Evolutionary conservation across 2,113 vertebrate genomes (phyloP).

Genomic region (Hyla sarda): DNA sequence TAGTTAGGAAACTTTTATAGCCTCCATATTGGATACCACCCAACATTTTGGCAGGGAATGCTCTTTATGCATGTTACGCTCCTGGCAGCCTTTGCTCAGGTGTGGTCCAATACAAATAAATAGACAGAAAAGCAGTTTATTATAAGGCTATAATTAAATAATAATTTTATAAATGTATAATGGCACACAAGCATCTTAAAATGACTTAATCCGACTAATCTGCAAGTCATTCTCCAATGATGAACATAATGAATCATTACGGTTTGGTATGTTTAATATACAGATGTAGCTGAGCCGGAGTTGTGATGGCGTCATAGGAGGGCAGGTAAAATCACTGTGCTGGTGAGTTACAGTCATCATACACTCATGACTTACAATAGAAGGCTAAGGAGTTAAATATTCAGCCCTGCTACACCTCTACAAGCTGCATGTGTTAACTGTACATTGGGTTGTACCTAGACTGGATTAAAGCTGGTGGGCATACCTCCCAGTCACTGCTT

Average conservation of each 20-base stretch:
- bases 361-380: no score
- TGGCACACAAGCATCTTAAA: background rate
- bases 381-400: no score
- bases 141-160: background rate
- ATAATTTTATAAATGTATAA: background rate
- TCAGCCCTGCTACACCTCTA: no score
- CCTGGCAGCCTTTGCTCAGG: background rate
- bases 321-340: background rate
- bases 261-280: background rate
- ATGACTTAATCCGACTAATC: background rate
- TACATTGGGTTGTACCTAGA: no score
- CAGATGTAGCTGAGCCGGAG: background rate
- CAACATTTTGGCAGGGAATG: background rate
- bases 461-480: no score
- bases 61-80: background rate
- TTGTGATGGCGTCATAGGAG: background rate
- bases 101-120: background rate
- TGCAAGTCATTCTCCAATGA: background rate
- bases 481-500: no score
- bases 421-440: no score
- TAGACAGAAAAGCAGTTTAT: background rate
- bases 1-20: no score
- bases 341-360: background rate
- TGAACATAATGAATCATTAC: background rate
- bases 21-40: background rate